Evolutionary conservation across 2,888 invertebrate genomes (phyloP).

Genomic region (Minunthozetes semirufus): DNA sequence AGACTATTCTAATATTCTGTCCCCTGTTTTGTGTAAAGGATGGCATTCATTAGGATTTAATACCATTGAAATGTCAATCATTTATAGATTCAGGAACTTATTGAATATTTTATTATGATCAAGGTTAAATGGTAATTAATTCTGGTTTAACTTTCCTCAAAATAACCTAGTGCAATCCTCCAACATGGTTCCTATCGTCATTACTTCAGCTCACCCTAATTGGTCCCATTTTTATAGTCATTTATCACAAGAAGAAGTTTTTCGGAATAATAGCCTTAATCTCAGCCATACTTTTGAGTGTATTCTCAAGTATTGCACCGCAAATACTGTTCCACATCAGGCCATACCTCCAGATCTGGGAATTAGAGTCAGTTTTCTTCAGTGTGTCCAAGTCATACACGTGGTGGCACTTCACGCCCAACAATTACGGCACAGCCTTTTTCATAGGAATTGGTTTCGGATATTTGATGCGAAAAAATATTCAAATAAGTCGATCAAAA

Average conservation of each 20-base stretch:
- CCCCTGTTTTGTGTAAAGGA: no score
- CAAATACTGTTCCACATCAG: neutral
- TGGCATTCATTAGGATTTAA: no score
- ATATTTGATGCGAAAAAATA: neutral
- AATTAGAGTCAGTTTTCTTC: neutral
- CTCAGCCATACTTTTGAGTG: neutral
- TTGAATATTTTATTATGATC: no score
- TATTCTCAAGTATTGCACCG: neutral
- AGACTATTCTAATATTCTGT: neutral
- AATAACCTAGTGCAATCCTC: slow-evolving; percentile 9
- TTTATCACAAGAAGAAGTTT: neutral
- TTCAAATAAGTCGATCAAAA: neutral
- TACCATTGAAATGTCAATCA: no score
- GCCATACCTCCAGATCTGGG: neutral
- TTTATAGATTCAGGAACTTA: no score
- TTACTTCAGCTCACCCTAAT: neutral
- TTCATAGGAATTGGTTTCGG: neutral
- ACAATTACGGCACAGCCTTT: neutral
- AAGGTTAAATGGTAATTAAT: no score
- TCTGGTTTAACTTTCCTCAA: no score
- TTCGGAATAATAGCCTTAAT: neutral
- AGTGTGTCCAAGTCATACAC: neutral
- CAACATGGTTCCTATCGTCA: slow-evolving; percentile 17
- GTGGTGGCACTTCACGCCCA: neutral
- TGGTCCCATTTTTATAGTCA: neutral